Conservation (phyloP, 2,797 vertebrate genomes). For the Heliangelus exortis region DNA sequence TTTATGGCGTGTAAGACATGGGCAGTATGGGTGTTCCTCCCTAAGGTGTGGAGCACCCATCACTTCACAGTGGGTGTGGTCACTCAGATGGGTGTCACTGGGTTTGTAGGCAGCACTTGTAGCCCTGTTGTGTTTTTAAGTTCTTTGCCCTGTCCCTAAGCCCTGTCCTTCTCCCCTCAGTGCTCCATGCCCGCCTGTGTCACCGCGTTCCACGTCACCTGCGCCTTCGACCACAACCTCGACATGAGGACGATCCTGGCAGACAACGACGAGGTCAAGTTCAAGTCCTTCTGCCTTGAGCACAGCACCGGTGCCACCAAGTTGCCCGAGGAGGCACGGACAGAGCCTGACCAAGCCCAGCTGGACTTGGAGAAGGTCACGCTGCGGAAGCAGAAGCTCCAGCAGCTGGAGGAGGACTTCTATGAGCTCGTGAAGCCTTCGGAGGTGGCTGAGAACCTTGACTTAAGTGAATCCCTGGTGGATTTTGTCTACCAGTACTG, state of each 20-base stretch:
- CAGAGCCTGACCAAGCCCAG: slow-evolving; percentile 79
- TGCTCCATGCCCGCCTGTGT: slow-evolving; percentile 96
- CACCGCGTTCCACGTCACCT: slow-evolving; percentile 96
- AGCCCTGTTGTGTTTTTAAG: background rate
- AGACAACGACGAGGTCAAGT: slow-evolving; percentile 96
- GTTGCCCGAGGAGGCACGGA: slow-evolving; percentile 64
- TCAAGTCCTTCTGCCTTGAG: slow-evolving; percentile 97
- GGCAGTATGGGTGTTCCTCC: background rate
- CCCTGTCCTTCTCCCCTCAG: slow-evolving; percentile 72
- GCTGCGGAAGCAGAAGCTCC: slow-evolving; percentile 93
- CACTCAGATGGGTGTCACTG: background rate
- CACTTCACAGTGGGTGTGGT: rapidly evolving
- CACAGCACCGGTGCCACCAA: slow-evolving; percentile 85
- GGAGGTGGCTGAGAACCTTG: slow-evolving; percentile 89
- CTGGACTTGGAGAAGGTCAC: slow-evolving; percentile 91
- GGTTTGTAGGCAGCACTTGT: background rate
- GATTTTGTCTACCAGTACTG: slow-evolving; percentile 98
- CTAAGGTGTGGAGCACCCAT: background rate
- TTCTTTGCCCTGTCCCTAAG: background rate
- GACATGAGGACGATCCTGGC: slow-evolving; percentile 96
- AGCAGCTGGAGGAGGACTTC: slow-evolving; percentile 95
- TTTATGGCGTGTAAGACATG: background rate
- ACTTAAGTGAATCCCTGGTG: slow-evolving; percentile 84
- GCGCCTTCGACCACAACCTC: slow-evolving; percentile 94
- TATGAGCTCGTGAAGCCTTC: slow-evolving; percentile 91